Percentiles rank a stretch among this genome's conserved stretches.
phyloP scores from a whole-genome alignment of 1,140 invertebrate species.

The Neodiprion lecontei region DNA sequence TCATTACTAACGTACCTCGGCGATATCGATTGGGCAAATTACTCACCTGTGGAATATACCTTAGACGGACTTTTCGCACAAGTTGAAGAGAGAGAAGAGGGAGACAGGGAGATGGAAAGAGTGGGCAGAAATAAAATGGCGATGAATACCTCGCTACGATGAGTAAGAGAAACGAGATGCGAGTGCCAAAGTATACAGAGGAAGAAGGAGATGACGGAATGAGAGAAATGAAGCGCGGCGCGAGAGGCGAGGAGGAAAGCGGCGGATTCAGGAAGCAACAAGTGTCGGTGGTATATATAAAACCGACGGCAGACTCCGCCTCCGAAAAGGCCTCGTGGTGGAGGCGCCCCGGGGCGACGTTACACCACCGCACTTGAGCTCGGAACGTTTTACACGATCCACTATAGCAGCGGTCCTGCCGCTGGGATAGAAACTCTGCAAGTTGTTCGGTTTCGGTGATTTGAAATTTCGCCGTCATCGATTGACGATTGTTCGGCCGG shows the following conservation, averaged over 20 bases:
- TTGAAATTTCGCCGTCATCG: neutral
- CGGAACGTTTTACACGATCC: conserved; percentile 29
- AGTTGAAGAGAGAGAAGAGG: conserved; percentile 54
- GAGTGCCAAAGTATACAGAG: too few species aligned
- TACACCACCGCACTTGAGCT: conserved; percentile 60
- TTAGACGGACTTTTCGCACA: conserved; percentile 30
- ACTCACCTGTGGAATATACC: conserved; percentile 5
- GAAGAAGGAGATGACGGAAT: neutral
- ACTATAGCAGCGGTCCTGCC: neutral
- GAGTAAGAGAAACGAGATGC: too few species aligned
- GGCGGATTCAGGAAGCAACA: neutral
- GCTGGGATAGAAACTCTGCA: neutral
- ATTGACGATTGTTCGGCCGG: neutral
- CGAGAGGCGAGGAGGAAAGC: neutral
- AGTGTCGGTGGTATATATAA: neutral
- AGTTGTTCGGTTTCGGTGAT: neutral
- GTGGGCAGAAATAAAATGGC: conserved; percentile 28
- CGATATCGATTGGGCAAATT: too few species aligned
- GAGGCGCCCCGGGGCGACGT: conserved; percentile 54
- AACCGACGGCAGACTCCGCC: conserved; percentile 41
- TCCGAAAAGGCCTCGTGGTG: conserved; percentile 42
- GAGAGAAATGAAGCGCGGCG: neutral
- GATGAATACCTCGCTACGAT: neutral
- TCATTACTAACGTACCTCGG: too few species aligned
- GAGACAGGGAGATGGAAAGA: conserved; percentile 14